Evolutionary conservation across 2,888 invertebrate genomes (phyloP).

Genomic region (Caenorhabditis macrosperma): DNA sequence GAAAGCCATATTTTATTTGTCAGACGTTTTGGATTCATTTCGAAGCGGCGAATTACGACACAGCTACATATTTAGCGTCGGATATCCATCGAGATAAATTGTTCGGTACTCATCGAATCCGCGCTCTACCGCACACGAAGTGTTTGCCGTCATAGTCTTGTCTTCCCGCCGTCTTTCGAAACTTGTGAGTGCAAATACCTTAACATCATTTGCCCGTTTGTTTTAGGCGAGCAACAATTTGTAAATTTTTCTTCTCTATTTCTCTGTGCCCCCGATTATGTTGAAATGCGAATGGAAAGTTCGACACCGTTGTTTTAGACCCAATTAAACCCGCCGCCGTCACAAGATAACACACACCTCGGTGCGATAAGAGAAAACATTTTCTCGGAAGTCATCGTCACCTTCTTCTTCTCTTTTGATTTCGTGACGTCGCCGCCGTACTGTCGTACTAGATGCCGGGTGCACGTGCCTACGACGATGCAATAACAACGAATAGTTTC

Average conservation of each 20-base stretch:
- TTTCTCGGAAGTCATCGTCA: slow-evolving; percentile 17
- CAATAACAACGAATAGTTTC: slow-evolving; percentile 53
- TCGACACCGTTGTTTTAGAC: slow-evolving; percentile 20
- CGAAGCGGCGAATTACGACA: background rate
- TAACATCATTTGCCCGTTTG: slow-evolving; percentile 42
- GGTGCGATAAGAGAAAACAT: slow-evolving; percentile 17
- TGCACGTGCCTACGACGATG: slow-evolving; percentile 31
- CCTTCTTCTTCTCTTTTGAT: slow-evolving; percentile 14
- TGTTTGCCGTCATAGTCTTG: slow-evolving; percentile 43
- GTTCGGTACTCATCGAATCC: background rate
- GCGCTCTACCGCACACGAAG: slow-evolving; percentile 52
- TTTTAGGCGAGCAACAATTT: slow-evolving; percentile 20
- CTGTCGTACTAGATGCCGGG: slow-evolving; percentile 22
- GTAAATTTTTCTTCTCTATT: background rate
- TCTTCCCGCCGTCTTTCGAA: slow-evolving; percentile 35
- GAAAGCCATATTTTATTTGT: background rate
- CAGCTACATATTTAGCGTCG: background rate
- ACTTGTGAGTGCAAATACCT: slow-evolving; percentile 53
- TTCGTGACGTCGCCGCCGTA: slow-evolving; percentile 33
- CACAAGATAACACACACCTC: slow-evolving; percentile 9
- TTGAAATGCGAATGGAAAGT: background rate
- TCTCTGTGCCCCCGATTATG: background rate
- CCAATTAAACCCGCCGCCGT: background rate
- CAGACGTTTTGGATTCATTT: background rate
- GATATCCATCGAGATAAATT: background rate